These are phyloP conservation scores for Cyprinodon brontotheroides DNA, from an alignment of 2,113 vertebrate species.

Conservation along the genomic window DNA sequence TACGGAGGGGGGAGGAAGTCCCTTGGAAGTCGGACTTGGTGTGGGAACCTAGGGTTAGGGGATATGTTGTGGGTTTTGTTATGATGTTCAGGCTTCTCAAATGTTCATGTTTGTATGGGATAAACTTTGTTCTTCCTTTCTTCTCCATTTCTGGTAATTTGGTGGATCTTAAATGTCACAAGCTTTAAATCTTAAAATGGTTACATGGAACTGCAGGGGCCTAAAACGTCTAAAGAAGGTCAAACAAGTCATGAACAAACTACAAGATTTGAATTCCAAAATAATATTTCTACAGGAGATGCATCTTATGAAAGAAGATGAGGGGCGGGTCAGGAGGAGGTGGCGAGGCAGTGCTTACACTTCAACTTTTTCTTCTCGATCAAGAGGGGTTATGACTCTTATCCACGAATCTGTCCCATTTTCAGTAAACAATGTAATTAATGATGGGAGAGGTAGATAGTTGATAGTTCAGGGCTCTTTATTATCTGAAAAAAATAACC, in stretches of 20 bases:
- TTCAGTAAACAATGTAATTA: neutral
- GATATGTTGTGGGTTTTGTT: too few species aligned
- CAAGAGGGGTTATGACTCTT: slow-evolving; percentile 1
- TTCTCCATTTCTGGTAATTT: too few species aligned
- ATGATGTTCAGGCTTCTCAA: neutral
- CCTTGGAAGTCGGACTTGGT: neutral
- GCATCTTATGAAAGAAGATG: neutral
- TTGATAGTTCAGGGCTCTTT: neutral
- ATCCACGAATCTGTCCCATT: neutral
- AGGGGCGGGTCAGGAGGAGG: too few species aligned
- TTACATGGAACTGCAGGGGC: neutral
- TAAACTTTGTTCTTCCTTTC: too few species aligned
- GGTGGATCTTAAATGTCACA: neutral
- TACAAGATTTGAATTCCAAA: neutral
- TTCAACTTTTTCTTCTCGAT: neutral
- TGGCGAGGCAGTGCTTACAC: neutral
- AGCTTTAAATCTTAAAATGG: neutral
- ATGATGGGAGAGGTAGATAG: neutral
- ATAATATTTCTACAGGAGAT: slow-evolving; percentile 1
- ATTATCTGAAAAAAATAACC: neutral
- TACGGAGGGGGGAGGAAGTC: neutral
- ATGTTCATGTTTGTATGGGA: too few species aligned
- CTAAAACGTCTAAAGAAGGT: neutral
- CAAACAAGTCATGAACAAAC: neutral
- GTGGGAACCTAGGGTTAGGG: neutral